Base-by-base conservation (phyloP, 1,140 invertebrate genomes). In the Episyrphus balteatus region DNA sequence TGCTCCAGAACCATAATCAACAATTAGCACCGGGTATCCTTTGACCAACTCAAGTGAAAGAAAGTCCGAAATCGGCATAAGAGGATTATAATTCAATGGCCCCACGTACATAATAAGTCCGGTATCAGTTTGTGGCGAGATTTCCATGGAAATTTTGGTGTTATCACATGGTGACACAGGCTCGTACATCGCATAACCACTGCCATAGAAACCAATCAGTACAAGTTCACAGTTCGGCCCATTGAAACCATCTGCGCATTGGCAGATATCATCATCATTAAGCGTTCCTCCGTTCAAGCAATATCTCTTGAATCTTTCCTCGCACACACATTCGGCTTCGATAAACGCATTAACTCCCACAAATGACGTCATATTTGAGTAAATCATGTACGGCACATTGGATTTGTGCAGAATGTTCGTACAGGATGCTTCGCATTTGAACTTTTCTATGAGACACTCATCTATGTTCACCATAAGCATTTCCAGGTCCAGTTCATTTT, bases 101-200 rank as follows among this genome's bases (percentile, higher is more conserved):
- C 94, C 94, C 58, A 90, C 75, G 65, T 97, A 98, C 66, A 98
- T 86, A 18, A 98, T 74, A 1, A 98, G 72, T 13, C 90, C 91
- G 68, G 82, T 76, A 15, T 80, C 78, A 18, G 73, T 71, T 58
- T 83, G 75, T 3, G 86, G 76, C 0, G 82, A 81, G 46, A 96
- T 75, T 51, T 91, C 84, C 6, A 98, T 66, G 44, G 79, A 86
- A 34, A 90, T 81, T 56, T 73, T 80, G 42, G 79, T 84, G 46
- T 87, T 82, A 43, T 84, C 81, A 59, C 86, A 88, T 1, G 82
- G 72, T 19, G 83, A 75, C 12, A 92, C 78, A 0, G 90, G 75
- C 0, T 84, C 80, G 72, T 92, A 95, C 71, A 95, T 81, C 1
- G 92, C 91, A 78, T 83, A 93, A 2, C 89, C 87, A 56, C 84